phyloP scores from a whole-genome alignment of 2,888 invertebrate genomes.

The Cataglyphis rosenhaueri region DNA sequence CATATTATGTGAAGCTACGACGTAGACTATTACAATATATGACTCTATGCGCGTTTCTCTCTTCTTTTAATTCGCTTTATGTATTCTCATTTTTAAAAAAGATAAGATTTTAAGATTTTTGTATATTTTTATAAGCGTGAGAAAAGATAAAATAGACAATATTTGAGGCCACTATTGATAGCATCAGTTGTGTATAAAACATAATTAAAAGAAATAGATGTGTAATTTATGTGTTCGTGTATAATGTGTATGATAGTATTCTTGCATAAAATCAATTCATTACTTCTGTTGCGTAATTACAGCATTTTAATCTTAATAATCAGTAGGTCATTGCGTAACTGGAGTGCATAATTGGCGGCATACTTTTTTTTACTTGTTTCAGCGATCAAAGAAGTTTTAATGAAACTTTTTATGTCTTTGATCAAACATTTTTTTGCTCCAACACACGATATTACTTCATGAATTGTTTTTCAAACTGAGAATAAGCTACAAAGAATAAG shows the following conservation, averaged over 20 bases:
- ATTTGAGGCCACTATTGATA: neutral
- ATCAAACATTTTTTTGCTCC: constrained; percentile 30
- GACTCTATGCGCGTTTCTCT: neutral
- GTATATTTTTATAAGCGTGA: neutral
- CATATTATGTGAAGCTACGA: constrained; percentile 25
- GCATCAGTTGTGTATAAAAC: neutral
- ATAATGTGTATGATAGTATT: neutral
- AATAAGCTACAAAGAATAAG: constrained; percentile 9
- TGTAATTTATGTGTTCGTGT: neutral
- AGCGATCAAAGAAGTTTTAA: constrained; percentile 56
- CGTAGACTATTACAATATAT: constrained; percentile 1
- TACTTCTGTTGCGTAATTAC: constrained; percentile 17
- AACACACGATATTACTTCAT: constrained; percentile 45
- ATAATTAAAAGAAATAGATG: constrained; percentile 1
- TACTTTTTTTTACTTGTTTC: constrained; percentile 33
- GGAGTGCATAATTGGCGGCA: constrained; percentile 40
- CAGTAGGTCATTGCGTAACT: constrained; percentile 51
- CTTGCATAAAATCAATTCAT: constrained; percentile 15
- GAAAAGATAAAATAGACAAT: neutral
- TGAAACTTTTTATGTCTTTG: constrained; percentile 55
- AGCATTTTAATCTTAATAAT: constrained; percentile 41
- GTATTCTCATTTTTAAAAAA: neutral
- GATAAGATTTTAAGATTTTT: neutral
- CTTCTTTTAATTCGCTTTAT: constrained; percentile 12
- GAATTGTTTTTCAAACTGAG: constrained; percentile 44